Base-by-base conservation (phyloP, 2,888 invertebrate species). In the Pachymerium ferrugineum region DNA sequence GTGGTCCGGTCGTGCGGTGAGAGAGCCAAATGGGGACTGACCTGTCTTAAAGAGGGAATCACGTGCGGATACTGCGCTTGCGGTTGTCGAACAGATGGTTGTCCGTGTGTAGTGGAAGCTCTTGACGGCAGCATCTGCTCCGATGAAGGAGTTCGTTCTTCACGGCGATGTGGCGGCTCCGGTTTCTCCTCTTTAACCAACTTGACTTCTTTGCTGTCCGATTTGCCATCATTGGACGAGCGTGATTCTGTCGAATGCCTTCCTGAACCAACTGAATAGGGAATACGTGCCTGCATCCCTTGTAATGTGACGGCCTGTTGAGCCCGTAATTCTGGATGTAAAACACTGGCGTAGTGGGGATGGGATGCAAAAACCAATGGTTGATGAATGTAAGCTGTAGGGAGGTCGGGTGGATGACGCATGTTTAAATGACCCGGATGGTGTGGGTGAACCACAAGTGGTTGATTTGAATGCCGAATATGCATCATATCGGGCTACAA, bases 1-100 rank as follows among this genome's bases (percentile, higher is more conserved):
- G 89, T 76, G 88, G 90, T 79, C 88, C 90, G 77, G 87, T 87
- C 74, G 69, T 74, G 73, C 16, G 77, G 76, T 19, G 78, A 78
- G 1, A 77, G 35, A 10, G 76, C 69, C 38, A 77, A 22, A 28
- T 75, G 77, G 14, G 77, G 77, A 73, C 75, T 74, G 31, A 78
- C 74, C 42, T 78, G 78, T 14, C 77, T 76, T 28, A 75, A 30
- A 25, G 73, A 72, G 8, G 74, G 74, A 22, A 78, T 75, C 6
- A 75, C 74, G 19, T 77, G 68, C 12, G 77, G 74, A 73, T 74
- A 77, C 70, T 75, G 77, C 30, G 76, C 76, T 54, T 73, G 74
- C 31, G 74, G 73, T 31, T 74, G 76, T 28, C 74, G 75, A 16
- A 76, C 75, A 6, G 73, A 35, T 14, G 72, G 71, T 38, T 74